Percentiles rank a stretch among this genome's conserved stretches.
Conservation (phyloP, 2,797 vertebrate genomes). For the Notolepis coatsorum region DNA sequence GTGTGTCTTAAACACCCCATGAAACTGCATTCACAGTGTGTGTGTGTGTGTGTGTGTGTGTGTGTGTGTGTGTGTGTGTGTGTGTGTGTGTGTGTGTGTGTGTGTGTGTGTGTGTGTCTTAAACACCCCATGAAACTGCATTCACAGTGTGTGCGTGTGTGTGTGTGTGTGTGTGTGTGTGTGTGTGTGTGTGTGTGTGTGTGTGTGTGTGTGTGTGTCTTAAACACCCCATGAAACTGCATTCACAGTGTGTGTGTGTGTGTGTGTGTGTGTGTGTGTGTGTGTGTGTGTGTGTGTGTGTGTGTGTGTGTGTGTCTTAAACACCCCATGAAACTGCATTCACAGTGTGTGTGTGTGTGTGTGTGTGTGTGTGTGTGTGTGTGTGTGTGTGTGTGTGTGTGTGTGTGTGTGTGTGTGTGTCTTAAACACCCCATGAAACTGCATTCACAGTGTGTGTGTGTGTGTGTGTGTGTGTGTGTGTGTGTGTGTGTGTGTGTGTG, state of each 20-base stretch:
- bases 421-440: no score
- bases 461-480: constrained; percentile 6
- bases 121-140: no score
- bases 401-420: constrained; percentile 11
- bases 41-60: neutral
- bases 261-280: no score
- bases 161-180: neutral
- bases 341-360: no score
- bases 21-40: neutral
- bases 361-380: no score
- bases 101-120: neutral
- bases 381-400: no score
- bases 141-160: neutral
- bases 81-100: neutral
- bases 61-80: neutral
- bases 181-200: neutral
- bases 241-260: no score
- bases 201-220: neutral
- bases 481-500: neutral
- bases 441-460: constrained; percentile 8
- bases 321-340: no score
- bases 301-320: no score
- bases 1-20: no score
- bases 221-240: no score
- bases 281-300: no score